Percentiles rank a stretch among this genome's conserved stretches.
These are phyloP conservation scores for Penaeus japonicus DNA, from an alignment of 1,140 invertebrate genomes.

Conservation along the genomic window DNA sequence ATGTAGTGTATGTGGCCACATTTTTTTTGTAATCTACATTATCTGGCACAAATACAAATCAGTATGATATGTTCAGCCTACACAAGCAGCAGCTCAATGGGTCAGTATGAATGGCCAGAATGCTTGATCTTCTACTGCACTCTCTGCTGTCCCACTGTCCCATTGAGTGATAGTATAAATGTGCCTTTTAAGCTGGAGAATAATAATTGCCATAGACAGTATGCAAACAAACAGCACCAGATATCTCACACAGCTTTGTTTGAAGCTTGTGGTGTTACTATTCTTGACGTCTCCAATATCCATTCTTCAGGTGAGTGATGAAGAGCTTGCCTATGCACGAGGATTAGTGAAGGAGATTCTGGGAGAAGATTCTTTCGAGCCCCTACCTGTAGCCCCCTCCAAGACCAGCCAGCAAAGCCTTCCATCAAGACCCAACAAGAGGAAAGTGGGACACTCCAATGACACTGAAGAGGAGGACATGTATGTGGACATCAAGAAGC, in stretches of 20 bases:
- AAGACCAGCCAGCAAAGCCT: background rate
- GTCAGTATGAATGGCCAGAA: too few species aligned
- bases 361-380: background rate
- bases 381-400: background rate
- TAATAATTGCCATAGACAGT: too few species aligned
- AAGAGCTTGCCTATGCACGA: slow-evolving; percentile 16
- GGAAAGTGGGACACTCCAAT: slow-evolving; percentile 14
- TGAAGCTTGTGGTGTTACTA: background rate
- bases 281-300: background rate
- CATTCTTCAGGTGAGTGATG: slow-evolving; percentile 33
- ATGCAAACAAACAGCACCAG: too few species aligned
- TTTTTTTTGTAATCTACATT: too few species aligned
- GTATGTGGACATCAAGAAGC: slow-evolving; percentile 46
- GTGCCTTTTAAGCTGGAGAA: too few species aligned
- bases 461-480: slow-evolving; percentile 28
- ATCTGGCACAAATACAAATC: too few species aligned
- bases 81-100: too few species aligned
- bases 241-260: background rate
- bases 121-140: too few species aligned
- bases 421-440: slow-evolving; percentile 38
- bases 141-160: too few species aligned
- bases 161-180: too few species aligned
- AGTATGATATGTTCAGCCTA: too few species aligned
- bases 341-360: slow-evolving; percentile 23
- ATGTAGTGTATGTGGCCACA: too few species aligned